phyloP scores from a whole-genome alignment of 2,797 vertebrate genomes.

The Sparidentex hasta region DNA sequence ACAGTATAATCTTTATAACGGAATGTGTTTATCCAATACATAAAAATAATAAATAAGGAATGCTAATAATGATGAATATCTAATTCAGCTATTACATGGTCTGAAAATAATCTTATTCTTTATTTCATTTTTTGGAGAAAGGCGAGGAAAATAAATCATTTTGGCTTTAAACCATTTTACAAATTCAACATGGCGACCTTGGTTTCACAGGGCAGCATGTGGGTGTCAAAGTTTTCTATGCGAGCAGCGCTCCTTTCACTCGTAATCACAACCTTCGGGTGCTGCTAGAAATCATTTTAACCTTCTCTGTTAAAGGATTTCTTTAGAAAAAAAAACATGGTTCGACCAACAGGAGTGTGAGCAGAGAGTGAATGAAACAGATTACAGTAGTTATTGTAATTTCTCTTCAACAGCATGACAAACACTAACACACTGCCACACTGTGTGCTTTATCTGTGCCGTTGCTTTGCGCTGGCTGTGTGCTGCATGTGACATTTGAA shows the following conservation, averaged over 20 bases:
- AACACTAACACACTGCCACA: too few relatives aligned
- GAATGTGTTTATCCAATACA: not conserved
- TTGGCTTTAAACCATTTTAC: not conserved
- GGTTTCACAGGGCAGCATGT: not conserved
- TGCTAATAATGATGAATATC: not conserved
- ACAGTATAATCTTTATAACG: too few relatives aligned
- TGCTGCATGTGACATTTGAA: constrained; percentile 7
- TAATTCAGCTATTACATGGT: not conserved
- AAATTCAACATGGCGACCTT: not conserved
- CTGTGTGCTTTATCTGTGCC: not conserved
- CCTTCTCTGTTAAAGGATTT: not conserved
- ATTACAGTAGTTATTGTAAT: not conserved
- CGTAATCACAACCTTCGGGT: constrained; percentile 20
- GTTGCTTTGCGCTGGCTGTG: too few relatives aligned
- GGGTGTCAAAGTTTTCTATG: constrained; percentile 9
- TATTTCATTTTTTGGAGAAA: not conserved
- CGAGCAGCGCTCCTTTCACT: not conserved
- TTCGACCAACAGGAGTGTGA: too few relatives aligned
- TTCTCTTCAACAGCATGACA: not conserved
- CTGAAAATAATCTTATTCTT: not conserved
- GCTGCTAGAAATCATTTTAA: not conserved
- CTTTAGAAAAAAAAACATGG: too few relatives aligned
- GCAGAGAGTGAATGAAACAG: not conserved
- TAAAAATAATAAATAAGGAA: too few relatives aligned
- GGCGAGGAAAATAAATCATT: not conserved